Evolutionary conservation across 2,113 vertebrate genomes (phyloP).

Genomic region (Hemibates koningsi): DNA sequence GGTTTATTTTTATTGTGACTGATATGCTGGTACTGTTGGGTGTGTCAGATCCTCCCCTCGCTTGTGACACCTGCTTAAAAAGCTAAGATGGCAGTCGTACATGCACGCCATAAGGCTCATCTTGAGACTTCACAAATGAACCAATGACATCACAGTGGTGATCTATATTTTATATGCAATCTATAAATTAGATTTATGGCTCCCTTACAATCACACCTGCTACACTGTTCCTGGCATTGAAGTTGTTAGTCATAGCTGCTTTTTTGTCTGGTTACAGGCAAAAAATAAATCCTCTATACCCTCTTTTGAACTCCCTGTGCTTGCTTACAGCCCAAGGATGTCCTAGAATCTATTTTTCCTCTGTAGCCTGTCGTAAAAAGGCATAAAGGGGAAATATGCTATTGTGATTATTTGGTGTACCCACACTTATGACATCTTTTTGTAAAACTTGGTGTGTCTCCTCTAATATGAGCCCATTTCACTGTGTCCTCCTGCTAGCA

Average conservation of each 20-base stretch:
- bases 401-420: background rate
- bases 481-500: background rate
- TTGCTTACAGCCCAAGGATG: background rate
- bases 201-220: background rate
- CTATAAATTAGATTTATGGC: background rate
- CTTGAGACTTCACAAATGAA: background rate
- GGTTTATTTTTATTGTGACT: background rate
- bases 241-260: background rate
- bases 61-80: background rate
- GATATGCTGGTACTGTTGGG: background rate
- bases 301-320: background rate
- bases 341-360: background rate
- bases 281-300: background rate
- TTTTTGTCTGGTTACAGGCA: background rate
- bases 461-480: background rate
- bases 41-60: background rate
- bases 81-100: background rate
- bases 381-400: background rate
- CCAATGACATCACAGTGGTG: background rate
- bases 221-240: background rate
- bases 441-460: background rate
- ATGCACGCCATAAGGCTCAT: background rate
- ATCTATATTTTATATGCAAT: background rate
- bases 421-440: background rate
- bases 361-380: background rate